A percentile compares a stretch with the other conserved stretches of the same genome.
phyloP scores from a whole-genome alignment of 1,140 invertebrate species.

The Physella acuta region DNA sequence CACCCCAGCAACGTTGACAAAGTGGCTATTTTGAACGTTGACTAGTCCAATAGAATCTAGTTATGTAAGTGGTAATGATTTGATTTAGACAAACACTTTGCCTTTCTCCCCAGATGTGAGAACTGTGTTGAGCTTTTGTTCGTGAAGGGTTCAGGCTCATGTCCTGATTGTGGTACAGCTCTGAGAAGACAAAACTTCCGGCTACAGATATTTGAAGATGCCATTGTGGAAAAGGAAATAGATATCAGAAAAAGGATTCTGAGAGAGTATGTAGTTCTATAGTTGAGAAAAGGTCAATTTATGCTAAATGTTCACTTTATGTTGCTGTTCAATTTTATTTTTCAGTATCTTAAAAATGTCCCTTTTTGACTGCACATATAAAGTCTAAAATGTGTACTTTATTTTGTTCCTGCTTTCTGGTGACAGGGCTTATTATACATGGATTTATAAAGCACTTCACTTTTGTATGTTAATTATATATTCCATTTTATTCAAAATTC shows the following conservation, averaged over 20 bases:
- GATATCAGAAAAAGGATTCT: constrained; percentile 88
- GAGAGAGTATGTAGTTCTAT: constrained; percentile 64
- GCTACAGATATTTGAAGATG: constrained; percentile 93
- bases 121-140: constrained; percentile 94
- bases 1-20: not conserved
- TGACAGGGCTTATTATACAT: too few species aligned
- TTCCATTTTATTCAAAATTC: constrained; percentile 80
- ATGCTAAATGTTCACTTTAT: too few species aligned
- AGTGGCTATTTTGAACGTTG: not conserved
- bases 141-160: constrained; percentile 88
- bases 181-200: constrained; percentile 87
- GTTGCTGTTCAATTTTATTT: too few species aligned
- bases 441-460: not conserved
- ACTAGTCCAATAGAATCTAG: not conserved
- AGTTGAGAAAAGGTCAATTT: too few species aligned
- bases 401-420: too few species aligned
- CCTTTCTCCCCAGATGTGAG: constrained; percentile 70
- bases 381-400: too few species aligned
- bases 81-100: not conserved
- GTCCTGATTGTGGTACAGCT: constrained; percentile 87
- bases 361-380: too few species aligned
- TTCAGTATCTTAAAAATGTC: too few species aligned
- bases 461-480: not conserved
- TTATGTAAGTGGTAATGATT: not conserved
- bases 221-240: constrained; percentile 94